Evolutionary conservation across 2,888 invertebrate genomes (phyloP), one percentile per base, ranked within the genome.

Genomic region (Dynastes grantii): DNA sequence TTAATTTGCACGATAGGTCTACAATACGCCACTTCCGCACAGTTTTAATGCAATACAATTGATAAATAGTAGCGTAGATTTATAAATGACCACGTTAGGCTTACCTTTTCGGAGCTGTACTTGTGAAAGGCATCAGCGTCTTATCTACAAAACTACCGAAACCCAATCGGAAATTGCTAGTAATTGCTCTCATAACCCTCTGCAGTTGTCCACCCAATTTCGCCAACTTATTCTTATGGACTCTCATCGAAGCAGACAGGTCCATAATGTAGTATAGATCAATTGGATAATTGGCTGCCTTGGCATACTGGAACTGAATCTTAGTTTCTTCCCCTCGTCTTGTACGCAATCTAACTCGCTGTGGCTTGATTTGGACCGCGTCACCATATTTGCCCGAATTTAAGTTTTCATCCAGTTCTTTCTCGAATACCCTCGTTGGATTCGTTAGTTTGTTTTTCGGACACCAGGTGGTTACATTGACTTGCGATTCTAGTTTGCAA

Each of bases 221-320:
- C 79, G 89, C 91, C 1, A 92, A 86, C 27, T 86, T 86, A 0
- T 89, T 87, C 86, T 92, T 92, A 82, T 94, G 91, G 9, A 85
- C 86, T 29, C 87, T 86, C 96, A 96, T 96, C 0, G 94, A 93
- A 13, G 88, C 87, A 0, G 96, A 96, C 65, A 94, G 89, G 84
- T 96, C 96, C 92, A 96, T 93, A 67, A 96, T 89, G 84, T 95
- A 95, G 87, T 96, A 96, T 49, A 96, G 88, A 88, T 96, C 96
- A 0, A 96, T 93, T 0, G 96, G 96, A 86, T 95, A 96, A 86
- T 96, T 92, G 81, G 92, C 89, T 0, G 94, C 94, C 82, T 92
- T 92, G 76, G 91, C 90, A 81, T 92, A 94, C 13, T 89, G 89
- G 82, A 94, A 90, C 0, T 83, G 82, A 61, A 92, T 84, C 61